Percentiles rank a stretch among this genome's conserved stretches.
phyloP scores from a whole-genome alignment of 37 sponge, comb jelly and placozoan genomes.

The Agelas oroides region DNA sequence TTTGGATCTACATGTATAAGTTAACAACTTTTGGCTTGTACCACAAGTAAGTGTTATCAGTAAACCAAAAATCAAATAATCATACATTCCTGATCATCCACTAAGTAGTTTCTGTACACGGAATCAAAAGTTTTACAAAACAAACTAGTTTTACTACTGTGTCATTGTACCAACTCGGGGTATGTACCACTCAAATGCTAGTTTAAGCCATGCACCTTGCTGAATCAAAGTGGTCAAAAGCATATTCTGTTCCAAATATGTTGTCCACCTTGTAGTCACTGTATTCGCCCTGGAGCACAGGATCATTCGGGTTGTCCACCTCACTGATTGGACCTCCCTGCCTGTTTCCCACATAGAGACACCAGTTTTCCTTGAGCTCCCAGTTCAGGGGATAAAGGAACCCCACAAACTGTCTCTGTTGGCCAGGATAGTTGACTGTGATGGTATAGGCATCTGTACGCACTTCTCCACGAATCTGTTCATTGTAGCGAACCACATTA shows the following conservation, averaged over 20 bases:
- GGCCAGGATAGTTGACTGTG: conserved; percentile 18
- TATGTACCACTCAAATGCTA: no score
- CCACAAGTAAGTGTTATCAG: no score
- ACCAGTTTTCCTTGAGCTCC: not conserved
- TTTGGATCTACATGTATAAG: no score
- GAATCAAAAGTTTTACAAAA: no score
- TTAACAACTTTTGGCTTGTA: no score
- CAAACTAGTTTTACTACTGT: no score
- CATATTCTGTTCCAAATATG: conserved; percentile 25
- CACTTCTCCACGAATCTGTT: not conserved
- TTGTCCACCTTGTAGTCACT: conserved; percentile 10
- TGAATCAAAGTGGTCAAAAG: not conserved
- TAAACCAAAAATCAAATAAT: no score
- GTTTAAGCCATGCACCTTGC: no score
- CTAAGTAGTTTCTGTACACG: no score
- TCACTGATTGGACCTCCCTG: conserved; percentile 46
- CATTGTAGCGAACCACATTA: conserved; percentile 9
- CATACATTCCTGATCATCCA: no score
- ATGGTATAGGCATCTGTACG: not conserved
- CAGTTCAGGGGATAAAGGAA: conserved; percentile 14
- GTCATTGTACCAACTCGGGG: no score
- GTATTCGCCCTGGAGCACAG: conserved; percentile 46
- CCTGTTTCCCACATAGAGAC: conserved; percentile 40
- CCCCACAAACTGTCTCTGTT: conserved; percentile 15
- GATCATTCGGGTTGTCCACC: conserved; percentile 38